These are phyloP conservation scores for Phalloptychus januarius DNA, from an alignment of 2,797 vertebrate species.

Conservation along the genomic window DNA sequence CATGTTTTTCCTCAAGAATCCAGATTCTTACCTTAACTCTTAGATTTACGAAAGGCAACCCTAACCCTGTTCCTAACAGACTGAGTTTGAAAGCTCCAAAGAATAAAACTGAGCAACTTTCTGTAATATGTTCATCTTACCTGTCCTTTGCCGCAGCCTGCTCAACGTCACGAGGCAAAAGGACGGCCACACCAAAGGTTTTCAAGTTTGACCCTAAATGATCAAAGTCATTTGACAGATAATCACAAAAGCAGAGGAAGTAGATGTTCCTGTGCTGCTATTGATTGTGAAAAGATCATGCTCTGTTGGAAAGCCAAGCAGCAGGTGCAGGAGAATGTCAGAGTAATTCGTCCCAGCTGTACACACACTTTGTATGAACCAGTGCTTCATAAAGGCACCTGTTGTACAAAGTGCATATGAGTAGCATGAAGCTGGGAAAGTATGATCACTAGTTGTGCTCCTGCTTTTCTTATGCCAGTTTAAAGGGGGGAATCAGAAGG, in stretches of 20 bases:
- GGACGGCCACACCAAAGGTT: not conserved
- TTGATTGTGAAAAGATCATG: not conserved
- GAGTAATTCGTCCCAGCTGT: not conserved
- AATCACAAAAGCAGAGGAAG: not conserved
- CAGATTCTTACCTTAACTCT: not conserved
- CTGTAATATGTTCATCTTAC: not conserved
- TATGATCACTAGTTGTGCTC: not conserved
- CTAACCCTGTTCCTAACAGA: no score
- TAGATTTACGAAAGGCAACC: no score
- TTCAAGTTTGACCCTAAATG: not conserved
- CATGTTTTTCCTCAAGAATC: not conserved
- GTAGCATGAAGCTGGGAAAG: not conserved
- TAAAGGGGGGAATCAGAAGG: not conserved
- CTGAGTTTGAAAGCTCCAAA: no score
- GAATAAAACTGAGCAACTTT: not conserved
- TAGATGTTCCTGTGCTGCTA: not conserved
- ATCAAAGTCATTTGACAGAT: not conserved
- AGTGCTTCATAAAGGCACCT: not conserved
- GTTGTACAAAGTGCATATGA: not conserved
- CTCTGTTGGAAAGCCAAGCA: not conserved
- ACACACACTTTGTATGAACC: not conserved
- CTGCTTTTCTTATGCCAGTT: not conserved
- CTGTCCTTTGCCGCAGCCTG: not conserved
- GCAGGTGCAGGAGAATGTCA: not conserved
- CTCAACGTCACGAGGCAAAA: not conserved